These are phyloP conservation scores for Agonopterix subpropinquella DNA, from an alignment of 2,888 invertebrate species.

Conservation along the genomic window DNA sequence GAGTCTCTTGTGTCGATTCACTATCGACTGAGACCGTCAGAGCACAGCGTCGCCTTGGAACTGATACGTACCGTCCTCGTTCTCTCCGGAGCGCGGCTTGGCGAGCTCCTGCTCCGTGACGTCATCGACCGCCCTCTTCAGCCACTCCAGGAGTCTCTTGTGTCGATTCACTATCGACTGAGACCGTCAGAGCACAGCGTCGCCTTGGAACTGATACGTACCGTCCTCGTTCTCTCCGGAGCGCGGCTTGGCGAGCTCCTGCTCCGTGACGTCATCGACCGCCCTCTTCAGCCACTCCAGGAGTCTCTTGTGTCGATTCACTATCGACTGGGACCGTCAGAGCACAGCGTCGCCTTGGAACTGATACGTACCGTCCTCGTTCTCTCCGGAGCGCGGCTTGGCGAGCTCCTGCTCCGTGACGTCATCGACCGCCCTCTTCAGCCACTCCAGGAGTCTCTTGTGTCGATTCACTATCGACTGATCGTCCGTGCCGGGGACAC, in stretches of 20 bases:
- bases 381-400: slow-evolving; percentile 22
- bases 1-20: slow-evolving; percentile 41
- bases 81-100: slow-evolving; percentile 22
- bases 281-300: slow-evolving; percentile 44
- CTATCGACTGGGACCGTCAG: not conserved
- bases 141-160: slow-evolving; percentile 42
- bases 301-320: slow-evolving; percentile 41
- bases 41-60: not conserved
- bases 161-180: slow-evolving; percentile 42
- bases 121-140: slow-evolving; percentile 32
- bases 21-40: slow-evolving; percentile 25
- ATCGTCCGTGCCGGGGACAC: slow-evolving; percentile 41
- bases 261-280: slow-evolving; percentile 36
- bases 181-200: not conserved
- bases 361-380: slow-evolving; percentile 40
- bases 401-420: slow-evolving; percentile 44
- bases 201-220: slow-evolving; percentile 16
- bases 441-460: slow-evolving; percentile 42
- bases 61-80: slow-evolving; percentile 40
- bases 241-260: slow-evolving; percentile 31
- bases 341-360: not conserved
- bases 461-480: slow-evolving; percentile 42
- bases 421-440: slow-evolving; percentile 32
- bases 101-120: slow-evolving; percentile 44
- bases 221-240: slow-evolving; percentile 40